Percentiles rank a stretch among this genome's conserved stretches.
These are phyloP conservation scores for Frankliniella fusca DNA, from an alignment of 2,888 invertebrate species.

Conservation along the genomic window DNA sequence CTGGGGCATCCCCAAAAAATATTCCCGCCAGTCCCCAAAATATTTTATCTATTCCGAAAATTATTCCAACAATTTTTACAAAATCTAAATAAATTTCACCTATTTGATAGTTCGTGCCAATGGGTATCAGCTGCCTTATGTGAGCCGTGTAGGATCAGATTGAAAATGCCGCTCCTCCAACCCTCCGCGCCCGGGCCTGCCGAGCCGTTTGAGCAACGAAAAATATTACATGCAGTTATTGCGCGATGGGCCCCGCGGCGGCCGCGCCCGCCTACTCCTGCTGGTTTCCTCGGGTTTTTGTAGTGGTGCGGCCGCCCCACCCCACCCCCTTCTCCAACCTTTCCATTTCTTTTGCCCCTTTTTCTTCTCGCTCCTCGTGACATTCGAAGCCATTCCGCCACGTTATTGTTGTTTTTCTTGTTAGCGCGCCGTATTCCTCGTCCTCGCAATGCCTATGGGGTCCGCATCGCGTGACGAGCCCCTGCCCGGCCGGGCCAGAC, in stretches of 20 bases:
- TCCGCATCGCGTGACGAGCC: background rate
- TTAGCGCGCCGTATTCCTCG: background rate
- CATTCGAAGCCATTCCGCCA: background rate
- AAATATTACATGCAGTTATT: background rate
- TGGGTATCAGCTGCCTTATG: no score
- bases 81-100: no score
- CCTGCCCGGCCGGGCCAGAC: background rate
- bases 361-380: background rate
- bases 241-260: background rate
- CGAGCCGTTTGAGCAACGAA: background rate
- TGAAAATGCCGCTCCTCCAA: no score
- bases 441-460: background rate
- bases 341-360: background rate
- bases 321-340: background rate
- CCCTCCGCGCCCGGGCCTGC: no score
- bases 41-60: no score
- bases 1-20: no score
- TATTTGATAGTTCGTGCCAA: no score
- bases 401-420: constrained; percentile 23
- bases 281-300: no score
- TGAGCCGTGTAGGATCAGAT: no score
- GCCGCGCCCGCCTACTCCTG: background rate
- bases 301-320: background rate
- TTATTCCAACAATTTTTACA: no score
- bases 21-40: no score